These are phyloP conservation scores for Macropis europaea DNA, from an alignment of 2,888 invertebrate species.

Conservation along the genomic window DNA sequence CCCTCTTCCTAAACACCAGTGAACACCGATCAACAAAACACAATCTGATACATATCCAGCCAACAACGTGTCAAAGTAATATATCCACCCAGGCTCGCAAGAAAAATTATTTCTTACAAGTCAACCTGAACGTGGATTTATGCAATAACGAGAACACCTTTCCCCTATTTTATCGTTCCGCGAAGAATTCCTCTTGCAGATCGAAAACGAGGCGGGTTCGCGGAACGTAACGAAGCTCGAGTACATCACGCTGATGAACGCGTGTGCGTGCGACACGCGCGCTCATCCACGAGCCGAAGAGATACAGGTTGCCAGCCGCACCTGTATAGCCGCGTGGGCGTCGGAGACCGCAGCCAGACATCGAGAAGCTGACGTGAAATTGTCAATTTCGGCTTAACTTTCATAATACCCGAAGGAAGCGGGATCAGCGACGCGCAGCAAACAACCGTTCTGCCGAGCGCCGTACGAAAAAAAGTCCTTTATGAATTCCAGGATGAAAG, in stretches of 20 bases:
- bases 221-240: slow-evolving; percentile 46
- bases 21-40: too few relatives aligned
- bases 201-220: slow-evolving; percentile 42
- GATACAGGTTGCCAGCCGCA: slow-evolving; percentile 77
- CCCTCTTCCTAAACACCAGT: too few relatives aligned
- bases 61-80: too few relatives aligned
- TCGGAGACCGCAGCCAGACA: slow-evolving; percentile 65
- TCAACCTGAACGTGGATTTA: too few relatives aligned
- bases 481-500: not conserved
- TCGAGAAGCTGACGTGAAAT: slow-evolving; percentile 57
- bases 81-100: too few relatives aligned
- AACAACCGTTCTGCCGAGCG: not conserved
- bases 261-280: slow-evolving; percentile 44
- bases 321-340: slow-evolving; percentile 76
- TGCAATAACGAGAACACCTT: too few relatives aligned
- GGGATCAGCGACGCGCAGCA: not conserved
- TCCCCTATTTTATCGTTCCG: slow-evolving; percentile 1
- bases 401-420: slow-evolving; percentile 8
- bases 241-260: slow-evolving; percentile 54
- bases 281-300: slow-evolving; percentile 49
- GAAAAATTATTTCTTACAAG: too few relatives aligned
- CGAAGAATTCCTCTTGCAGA: slow-evolving; percentile 16
- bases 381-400: slow-evolving; percentile 57
- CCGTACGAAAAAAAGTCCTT: not conserved
- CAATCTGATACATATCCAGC: too few relatives aligned